Conservation (phyloP, 2,113 vertebrate genomes). For the Copsychus sechellarum region DNA sequence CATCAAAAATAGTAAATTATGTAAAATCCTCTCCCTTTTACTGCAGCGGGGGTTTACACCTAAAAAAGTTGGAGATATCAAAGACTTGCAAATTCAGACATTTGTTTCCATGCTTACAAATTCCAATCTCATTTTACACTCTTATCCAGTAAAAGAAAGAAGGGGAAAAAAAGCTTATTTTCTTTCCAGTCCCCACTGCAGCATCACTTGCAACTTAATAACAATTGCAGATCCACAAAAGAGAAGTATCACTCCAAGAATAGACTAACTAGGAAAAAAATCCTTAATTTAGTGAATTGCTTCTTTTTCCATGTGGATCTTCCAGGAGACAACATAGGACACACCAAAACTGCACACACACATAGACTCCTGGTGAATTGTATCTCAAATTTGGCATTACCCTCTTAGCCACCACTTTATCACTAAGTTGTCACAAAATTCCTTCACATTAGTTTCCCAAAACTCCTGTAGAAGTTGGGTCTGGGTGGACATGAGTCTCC, state of each 20-base stretch:
- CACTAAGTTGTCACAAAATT: neutral
- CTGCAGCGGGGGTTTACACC: neutral
- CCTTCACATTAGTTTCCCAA: neutral
- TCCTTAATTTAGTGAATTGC: neutral
- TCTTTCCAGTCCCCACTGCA: neutral
- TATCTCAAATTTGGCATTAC: too few species aligned
- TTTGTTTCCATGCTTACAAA: neutral
- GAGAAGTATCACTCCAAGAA: neutral
- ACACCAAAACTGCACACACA: neutral
- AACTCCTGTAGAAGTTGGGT: neutral
- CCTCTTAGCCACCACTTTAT: neutral
- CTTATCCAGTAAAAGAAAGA: neutral
- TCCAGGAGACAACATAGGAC: neutral
- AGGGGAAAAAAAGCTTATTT: neutral
- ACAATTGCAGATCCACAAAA: neutral
- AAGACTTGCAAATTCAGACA: neutral
- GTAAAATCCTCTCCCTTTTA: neutral
- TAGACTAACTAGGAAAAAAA: neutral
- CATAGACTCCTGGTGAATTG: neutral
- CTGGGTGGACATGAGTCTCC: neutral
- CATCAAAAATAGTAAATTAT: neutral
- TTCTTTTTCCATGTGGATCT: neutral
- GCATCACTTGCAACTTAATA: neutral
- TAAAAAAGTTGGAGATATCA: neutral
- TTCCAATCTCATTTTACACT: neutral